Base-by-base conservation (phyloP, 2,888 invertebrate genomes). In the Seira ritae region DNA sequence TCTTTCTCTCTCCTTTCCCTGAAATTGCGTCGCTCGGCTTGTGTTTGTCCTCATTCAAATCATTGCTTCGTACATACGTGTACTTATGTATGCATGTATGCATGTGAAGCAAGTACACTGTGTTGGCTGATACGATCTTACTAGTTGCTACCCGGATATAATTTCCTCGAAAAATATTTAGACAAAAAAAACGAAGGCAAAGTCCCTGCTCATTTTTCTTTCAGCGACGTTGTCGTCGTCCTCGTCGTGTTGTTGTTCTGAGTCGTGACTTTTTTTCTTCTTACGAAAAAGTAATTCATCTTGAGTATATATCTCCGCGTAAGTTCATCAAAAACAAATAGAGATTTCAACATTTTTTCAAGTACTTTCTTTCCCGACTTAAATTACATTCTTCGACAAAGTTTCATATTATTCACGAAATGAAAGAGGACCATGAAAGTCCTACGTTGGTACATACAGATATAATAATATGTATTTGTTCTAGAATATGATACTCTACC, bases 391-490 rank as follows among this genome's bases (percentile, higher is more conserved):
- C 50, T 50, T 50, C 17, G 50, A 2, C 12, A 15, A 31, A 31
- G 31, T 12, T n/a, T 50, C 62, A 62, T 62, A 62, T n/a, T n/a
- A n/a, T 62, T 62, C 62, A 62, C 62, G n/a, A 62, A 62, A 62
- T 62, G 62, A 62, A 62, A 62, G 3, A 12, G 62, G 2, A 50
- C 15, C 17, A 15, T 12, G 6, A 50, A 50, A 8, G 50, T 50
- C 12, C 1, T 15, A 50, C 50, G 17, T 50, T 50, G n/a, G n/a
- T n/a, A n/a, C n/a, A n/a, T n/a, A n/a, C n/a, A n/a, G 6, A 42
- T 12, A 42, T 8, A 42, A 42, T 12, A 42, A 42, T 8, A 62
- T 22, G 20, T 22, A 20, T 62, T 62, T 62, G 62, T 12, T 62
- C 15, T 19, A 62, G 1, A 62, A 62, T 20, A 62, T 62, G 62